Evolutionary conservation across 2,113 vertebrate species (phyloP).

Genomic region (Brevimyrus niger): DNA sequence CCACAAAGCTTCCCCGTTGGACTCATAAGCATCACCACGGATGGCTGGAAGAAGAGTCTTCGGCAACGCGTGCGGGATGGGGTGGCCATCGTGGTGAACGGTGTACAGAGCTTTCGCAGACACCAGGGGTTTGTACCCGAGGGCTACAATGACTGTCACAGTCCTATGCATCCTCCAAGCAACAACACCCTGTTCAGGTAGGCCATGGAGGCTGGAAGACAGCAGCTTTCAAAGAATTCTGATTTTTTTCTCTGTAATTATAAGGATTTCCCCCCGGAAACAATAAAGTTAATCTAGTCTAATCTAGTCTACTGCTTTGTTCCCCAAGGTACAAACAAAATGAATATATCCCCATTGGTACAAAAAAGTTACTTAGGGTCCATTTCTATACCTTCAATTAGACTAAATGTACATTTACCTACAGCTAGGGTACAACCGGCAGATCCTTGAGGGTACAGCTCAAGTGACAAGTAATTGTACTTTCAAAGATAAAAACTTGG

Average conservation of each 20-base stretch:
- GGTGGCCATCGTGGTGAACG: conserved; percentile 84
- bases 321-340: not conserved
- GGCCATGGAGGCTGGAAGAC: conserved; percentile 24
- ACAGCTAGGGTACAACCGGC: not conserved
- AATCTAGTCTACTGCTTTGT: not conserved
- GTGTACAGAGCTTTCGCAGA: conserved; percentile 75
- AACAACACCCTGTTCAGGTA: conserved; percentile 84
- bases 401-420: not conserved
- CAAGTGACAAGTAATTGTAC: not conserved
- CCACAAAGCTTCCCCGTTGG: conserved; percentile 78
- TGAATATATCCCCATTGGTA: not conserved
- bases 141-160: conserved; percentile 71
- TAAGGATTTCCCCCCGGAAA: not conserved
- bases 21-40: conserved; percentile 85
- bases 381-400: not conserved
- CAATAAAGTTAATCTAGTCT: not conserved
- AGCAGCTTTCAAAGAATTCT: not conserved
- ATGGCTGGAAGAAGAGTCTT: conserved; percentile 89
- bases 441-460: not conserved
- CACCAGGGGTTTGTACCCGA: conserved; percentile 71
- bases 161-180: conserved; percentile 44
- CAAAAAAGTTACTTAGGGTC: not conserved
- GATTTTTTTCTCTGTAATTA: not conserved
- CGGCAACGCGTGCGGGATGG: conserved; percentile 88
- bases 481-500: not conserved